phyloP scores from a whole-genome alignment of 2,888 invertebrate species.

The Hirtodrosophila confusa region DNA sequence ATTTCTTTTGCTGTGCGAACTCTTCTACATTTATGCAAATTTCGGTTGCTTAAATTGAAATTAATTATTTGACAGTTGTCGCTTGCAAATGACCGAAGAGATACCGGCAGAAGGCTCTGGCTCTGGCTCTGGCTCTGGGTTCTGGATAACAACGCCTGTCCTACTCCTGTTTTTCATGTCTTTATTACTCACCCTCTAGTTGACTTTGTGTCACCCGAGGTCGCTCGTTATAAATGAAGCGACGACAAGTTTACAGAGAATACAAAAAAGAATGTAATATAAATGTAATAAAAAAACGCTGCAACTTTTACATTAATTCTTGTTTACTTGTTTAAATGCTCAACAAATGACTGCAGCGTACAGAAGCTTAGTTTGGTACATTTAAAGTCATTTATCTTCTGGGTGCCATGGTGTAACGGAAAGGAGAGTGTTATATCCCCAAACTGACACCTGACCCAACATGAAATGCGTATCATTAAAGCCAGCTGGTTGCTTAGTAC shows the following conservation, averaged over 20 bases:
- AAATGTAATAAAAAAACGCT: conserved; percentile 8
- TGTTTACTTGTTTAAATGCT: conserved; percentile 67
- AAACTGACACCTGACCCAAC: conserved; percentile 6
- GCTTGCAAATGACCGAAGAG: conserved; percentile 62
- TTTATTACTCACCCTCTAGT: conserved; percentile 25
- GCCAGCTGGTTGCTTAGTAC: no score
- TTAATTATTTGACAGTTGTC: conserved; percentile 80
- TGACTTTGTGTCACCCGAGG: conserved; percentile 47
- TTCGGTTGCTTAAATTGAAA: conserved; percentile 78
- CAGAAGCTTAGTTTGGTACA: conserved; percentile 21
- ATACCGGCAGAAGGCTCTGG: conserved; percentile 13
- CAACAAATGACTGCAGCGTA: conserved; percentile 57
- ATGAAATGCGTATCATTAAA: background rate
- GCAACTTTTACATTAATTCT: conserved; percentile 61
- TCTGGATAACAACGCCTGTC: conserved; percentile 1
- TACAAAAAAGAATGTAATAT: conserved; percentile 1
- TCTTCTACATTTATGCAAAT: conserved; percentile 72
- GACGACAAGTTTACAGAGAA: conserved; percentile 31
- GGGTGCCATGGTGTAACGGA: background rate
- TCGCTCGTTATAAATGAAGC: conserved; percentile 67
- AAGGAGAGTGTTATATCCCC: conserved; percentile 2
- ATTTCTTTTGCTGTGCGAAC: conserved; percentile 15
- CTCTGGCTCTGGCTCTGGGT: conserved; percentile 7
- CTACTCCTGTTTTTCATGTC: conserved; percentile 29
- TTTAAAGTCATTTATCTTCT: conserved; percentile 53